These are phyloP conservation scores for Maniola jurtina DNA, from an alignment of 1,140 invertebrate species.

Conservation along the genomic window DNA sequence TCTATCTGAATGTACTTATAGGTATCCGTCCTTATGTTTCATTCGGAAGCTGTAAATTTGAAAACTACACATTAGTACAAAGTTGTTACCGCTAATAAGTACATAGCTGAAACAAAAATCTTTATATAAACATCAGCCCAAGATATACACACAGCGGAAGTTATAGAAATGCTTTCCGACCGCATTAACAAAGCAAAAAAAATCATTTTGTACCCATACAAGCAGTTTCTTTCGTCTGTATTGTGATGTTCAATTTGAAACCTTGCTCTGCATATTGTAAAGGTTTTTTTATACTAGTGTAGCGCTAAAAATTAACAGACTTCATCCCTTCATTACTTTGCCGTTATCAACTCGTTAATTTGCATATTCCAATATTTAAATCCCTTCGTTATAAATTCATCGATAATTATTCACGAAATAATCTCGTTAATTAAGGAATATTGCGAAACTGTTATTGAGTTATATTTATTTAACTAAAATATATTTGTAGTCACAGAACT, in stretches of 20 bases:
- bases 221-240: background rate
- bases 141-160: too few relatives aligned
- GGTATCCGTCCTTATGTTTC: too few relatives aligned
- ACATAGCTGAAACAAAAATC: too few relatives aligned
- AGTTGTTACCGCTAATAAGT: too few relatives aligned
- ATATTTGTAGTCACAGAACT: too few relatives aligned
- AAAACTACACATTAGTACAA: too few relatives aligned
- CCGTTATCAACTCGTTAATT: conserved; percentile 26
- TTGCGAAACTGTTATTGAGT: background rate
- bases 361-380: conserved; percentile 27
- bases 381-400: conserved; percentile 22
- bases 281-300: background rate
- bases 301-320: conserved; percentile 1
- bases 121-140: too few relatives aligned
- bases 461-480: background rate
- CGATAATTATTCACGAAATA: conserved; percentile 23
- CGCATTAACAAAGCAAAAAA: background rate
- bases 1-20: too few relatives aligned
- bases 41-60: too few relatives aligned
- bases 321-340: conserved; percentile 15
- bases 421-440: conserved; percentile 14
- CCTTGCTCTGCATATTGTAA: background rate
- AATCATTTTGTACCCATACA: background rate
- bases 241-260: background rate
- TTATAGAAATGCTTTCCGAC: too few relatives aligned